phyloP scores from a whole-genome alignment of 2,113 vertebrate genomes.

The Neoarius graeffei region DNA sequence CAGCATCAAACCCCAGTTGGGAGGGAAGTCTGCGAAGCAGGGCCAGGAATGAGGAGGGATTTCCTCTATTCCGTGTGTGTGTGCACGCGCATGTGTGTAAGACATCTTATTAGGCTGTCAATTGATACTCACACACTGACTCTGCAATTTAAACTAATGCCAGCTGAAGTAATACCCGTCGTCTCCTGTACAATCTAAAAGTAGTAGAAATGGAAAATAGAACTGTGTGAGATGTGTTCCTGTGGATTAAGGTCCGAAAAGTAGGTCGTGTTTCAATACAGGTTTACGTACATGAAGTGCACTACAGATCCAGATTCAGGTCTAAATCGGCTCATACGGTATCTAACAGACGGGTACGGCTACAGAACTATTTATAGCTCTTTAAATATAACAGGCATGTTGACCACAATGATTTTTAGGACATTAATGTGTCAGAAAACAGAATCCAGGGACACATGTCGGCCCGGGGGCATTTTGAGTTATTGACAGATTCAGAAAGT shows the following conservation, averaged over 20 bases:
- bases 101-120: conserved; percentile 15
- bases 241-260: neutral
- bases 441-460: too few species aligned
- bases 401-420: neutral
- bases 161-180: neutral
- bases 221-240: neutral
- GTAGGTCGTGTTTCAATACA: neutral
- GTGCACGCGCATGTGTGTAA: neutral
- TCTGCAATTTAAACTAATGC: neutral
- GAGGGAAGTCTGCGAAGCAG: neutral
- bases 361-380: neutral
- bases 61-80: conserved; percentile 14
- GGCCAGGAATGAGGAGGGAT: neutral
- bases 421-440: too few species aligned
- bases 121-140: neutral
- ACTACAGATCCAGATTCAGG: neutral
- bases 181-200: neutral
- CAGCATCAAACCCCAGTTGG: neutral
- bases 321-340: neutral
- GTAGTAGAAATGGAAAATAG: neutral
- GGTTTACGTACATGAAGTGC: neutral
- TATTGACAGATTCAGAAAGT: too few species aligned
- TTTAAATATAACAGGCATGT: neutral
- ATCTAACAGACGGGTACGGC: neutral
- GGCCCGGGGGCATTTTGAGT: too few species aligned